Base-by-base conservation (phyloP, 2,888 invertebrate genomes). In the Lacanobia oleracea region DNA sequence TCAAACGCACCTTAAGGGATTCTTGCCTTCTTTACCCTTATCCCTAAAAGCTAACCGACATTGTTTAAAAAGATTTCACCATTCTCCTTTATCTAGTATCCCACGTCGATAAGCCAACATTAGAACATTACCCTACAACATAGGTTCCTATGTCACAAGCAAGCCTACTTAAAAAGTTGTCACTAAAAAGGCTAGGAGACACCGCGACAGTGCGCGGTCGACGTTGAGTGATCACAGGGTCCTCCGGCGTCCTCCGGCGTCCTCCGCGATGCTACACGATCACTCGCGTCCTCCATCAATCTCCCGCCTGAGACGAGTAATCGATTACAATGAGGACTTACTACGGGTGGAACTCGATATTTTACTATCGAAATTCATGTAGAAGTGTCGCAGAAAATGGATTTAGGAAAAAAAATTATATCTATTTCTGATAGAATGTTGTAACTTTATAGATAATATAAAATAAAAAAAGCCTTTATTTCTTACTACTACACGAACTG, bases 241-340 rank as follows among this genome's bases (percentile, higher is more conserved):
- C 43, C 43, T 43, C 43, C 43, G 43, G 43, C 12, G 33, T 33
- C 33, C 33, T 33, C 33, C 33, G 33, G 33, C 33, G 33, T 73
- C 77, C 77, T 74, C 68, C 75, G 56, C 62, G 81, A 78, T 76
- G 79, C 60, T 78, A 76, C 81, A 77, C 82, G 84, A 77, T 81
- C 77, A 81, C 81, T 67, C 65, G 65, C 50, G 63, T 73, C 85
- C 84, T 83, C 73, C 87, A 89, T 91, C 89, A 88, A 89, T 90
- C 89, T 87, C 70, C 62, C 3, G 27, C 57, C 16, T 57, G 53
- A 76, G 80, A 85, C 77, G 62, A 74, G 65, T 78, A 79, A 89
- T 87, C 85, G 89, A 88, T 88, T 85, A 81, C 83, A 62, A 64
- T 53, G 45, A 68, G 59, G 27, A 40, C 51, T 57, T 66, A 65